Evolutionary conservation across 2,113 vertebrate genomes (phyloP).

Genomic region (mouse (Mus musculus)): GRCm39 chr6:36075001-36075500

Average conservation of each 20-base stretch:
- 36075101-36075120: conserved; percentile 45
- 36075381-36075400: not conserved
- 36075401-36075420: conserved; percentile 18
- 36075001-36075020: not conserved
- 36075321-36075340: conserved; percentile 63
- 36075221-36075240: conserved; percentile 68
- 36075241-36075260: conserved; percentile 59
- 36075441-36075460: not conserved
- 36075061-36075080: not conserved
- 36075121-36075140: conserved; percentile 75
- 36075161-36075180: conserved; percentile 79
- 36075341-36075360: conserved; percentile 55
- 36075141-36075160: conserved; percentile 71
- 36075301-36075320: not conserved
- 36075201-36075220: conserved; percentile 70
- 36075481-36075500: conserved; percentile 36
- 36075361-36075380: conserved; percentile 13
- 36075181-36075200: conserved; percentile 75
- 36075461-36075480: conserved; percentile 25
- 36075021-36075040: rapidly evolving
- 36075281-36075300: conserved; percentile 62
- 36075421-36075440: not conserved
- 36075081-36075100: conserved; percentile 24
- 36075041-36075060: not conserved
- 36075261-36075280: conserved; percentile 70